Percentiles rank a stretch among this genome's conserved stretches.
Conservation (phyloP, 2,113 vertebrate genomes). For the Illadopsis cleaveri region DNA sequence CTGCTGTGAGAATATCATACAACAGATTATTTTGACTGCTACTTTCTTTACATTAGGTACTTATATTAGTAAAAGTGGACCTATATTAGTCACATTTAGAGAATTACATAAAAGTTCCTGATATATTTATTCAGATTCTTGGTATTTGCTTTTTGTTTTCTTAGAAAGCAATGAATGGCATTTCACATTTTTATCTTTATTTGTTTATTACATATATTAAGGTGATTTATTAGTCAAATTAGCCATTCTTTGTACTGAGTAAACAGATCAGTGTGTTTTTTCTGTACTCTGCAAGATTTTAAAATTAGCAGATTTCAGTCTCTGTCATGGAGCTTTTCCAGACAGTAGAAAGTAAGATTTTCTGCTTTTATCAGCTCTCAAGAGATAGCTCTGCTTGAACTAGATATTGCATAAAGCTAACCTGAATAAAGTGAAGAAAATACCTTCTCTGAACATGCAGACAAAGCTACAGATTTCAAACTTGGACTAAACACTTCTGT, state of each 20-base stretch:
- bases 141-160: not conserved
- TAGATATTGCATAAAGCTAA: not conserved
- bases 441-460: not conserved
- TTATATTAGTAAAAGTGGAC: not conserved
- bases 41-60: not conserved
- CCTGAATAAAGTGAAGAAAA: constrained; percentile 18
- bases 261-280: not conserved
- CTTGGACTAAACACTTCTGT: not conserved
- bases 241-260: not conserved
- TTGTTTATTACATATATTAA: not conserved
- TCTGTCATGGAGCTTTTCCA: not conserved
- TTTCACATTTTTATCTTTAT: not conserved
- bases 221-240: not conserved
- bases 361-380: constrained; percentile 3
- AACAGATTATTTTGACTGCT: not conserved
- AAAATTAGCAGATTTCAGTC: not conserved
- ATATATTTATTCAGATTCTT: not conserved
- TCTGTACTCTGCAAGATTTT: not conserved
- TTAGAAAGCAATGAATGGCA: not conserved
- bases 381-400: not conserved
- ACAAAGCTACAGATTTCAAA: not conserved
- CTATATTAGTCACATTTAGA: not conserved
- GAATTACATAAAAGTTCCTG: not conserved
- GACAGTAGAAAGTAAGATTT: not conserved
- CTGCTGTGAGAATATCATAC: not conserved